A percentile compares a stretch with the other conserved stretches of the same genome.
Evolutionary conservation across 2,888 invertebrate species (phyloP).

Genomic region (Auanema freiburgensis): DNA sequence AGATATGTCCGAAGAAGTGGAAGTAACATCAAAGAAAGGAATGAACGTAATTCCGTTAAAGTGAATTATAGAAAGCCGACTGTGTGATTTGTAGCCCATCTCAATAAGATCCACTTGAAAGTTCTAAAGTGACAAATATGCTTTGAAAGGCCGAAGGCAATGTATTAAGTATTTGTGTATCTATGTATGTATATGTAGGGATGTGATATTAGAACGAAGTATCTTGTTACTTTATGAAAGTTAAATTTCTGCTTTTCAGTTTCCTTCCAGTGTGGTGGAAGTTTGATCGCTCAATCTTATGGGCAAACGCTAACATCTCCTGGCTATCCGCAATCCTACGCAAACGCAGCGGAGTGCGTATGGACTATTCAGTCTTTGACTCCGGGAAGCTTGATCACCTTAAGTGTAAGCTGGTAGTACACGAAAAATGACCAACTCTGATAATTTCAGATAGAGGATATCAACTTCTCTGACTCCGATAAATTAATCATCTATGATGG

Average conservation of each 20-base stretch:
- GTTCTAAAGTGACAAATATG: too few relatives aligned
- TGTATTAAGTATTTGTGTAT: too few relatives aligned
- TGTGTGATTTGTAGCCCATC: too few relatives aligned
- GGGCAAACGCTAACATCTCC: constrained; percentile 86
- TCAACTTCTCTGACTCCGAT: constrained; percentile 70
- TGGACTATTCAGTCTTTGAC: constrained; percentile 84
- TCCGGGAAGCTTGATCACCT: constrained; percentile 82
- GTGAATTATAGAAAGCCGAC: too few relatives aligned
- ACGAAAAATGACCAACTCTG: neutral
- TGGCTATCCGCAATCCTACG: constrained; percentile 87
- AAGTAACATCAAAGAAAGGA: too few relatives aligned
- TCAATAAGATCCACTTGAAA: too few relatives aligned
- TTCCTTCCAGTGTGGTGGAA: constrained; percentile 87
- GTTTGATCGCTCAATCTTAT: constrained; percentile 82
- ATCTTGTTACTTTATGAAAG: neutral
- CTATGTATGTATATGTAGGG: neutral
- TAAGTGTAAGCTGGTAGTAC: constrained; percentile 72
- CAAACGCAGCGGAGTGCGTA: constrained; percentile 91
- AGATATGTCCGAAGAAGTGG: too few relatives aligned
- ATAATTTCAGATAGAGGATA: constrained; percentile 47
- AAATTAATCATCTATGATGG: constrained; percentile 89
- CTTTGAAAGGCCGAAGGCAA: too few relatives aligned
- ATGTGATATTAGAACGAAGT: neutral
- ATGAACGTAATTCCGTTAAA: too few relatives aligned
- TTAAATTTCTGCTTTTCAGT: constrained; percentile 48